Percentiles rank a stretch among this genome's conserved stretches.
Evolutionary conservation across 2,797 vertebrate genomes (phyloP).

Genomic region (Argya squamiceps): DNA sequence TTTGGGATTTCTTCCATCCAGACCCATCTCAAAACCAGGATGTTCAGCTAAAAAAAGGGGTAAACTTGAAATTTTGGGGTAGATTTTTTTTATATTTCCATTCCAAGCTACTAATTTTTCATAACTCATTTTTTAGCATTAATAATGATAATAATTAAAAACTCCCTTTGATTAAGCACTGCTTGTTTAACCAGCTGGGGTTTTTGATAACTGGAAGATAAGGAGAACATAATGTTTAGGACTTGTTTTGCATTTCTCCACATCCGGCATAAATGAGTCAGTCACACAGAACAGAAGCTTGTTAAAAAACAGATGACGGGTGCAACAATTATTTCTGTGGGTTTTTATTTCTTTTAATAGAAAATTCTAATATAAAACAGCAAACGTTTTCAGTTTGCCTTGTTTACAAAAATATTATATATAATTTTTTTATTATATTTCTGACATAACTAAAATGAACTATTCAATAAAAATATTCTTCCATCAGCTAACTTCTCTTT

Average conservation of each 20-base stretch:
- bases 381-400: conserved; percentile 68
- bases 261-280: conserved; percentile 26
- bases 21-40: background rate
- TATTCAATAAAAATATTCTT: conserved; percentile 67
- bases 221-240: conserved; percentile 16
- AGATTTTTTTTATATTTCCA: background rate
- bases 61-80: background rate
- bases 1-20: background rate
- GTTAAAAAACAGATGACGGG: conserved; percentile 57
- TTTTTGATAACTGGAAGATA: conserved; percentile 13
- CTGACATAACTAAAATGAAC: conserved; percentile 73
- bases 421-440: conserved; percentile 63
- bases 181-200: background rate
- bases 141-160: background rate
- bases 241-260: conserved; percentile 46
- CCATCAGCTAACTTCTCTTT: conserved; percentile 53
- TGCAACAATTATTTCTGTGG: conserved; percentile 69
- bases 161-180: background rate
- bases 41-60: background rate
- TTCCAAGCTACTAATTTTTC: background rate
- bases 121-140: background rate
- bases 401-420: conserved; percentile 74
- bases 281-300: conserved; percentile 56
- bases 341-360: conserved; percentile 65
- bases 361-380: conserved; percentile 72